Conservation (phyloP, 1,140 invertebrate genomes). For the Saccostrea cuccullata region DNA sequence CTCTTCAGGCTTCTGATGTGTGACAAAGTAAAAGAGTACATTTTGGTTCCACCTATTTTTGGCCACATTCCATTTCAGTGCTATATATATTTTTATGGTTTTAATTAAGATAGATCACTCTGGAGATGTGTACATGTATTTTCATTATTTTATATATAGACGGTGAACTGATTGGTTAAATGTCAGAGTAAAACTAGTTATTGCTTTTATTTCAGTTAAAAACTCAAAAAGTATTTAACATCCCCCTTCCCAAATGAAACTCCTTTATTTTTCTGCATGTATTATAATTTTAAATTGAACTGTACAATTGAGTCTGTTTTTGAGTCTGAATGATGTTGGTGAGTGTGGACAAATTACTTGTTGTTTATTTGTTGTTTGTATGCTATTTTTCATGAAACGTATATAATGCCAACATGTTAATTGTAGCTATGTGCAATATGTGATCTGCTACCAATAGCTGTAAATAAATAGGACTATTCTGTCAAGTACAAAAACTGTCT, state of each 20-base stretch:
- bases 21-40: background rate
- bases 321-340: background rate
- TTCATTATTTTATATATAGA: too few species aligned
- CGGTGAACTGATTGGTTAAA: too few species aligned
- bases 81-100: too few species aligned
- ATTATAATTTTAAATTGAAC: background rate
- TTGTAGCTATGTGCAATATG: conserved; percentile 58
- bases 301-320: background rate
- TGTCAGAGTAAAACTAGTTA: too few species aligned
- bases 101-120: too few species aligned
- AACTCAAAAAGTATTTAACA: too few species aligned
- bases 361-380: conserved; percentile 36
- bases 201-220: too few species aligned
- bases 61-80: background rate
- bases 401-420: conserved; percentile 38
- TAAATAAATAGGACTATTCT: conserved; percentile 48
- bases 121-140: too few species aligned
- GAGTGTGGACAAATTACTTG: background rate
- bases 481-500: conserved; percentile 2
- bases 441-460: conserved; percentile 55
- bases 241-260: background rate
- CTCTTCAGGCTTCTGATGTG: background rate
- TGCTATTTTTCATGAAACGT: conserved; percentile 25
- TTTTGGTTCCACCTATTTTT: background rate
- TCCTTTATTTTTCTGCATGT: background rate